phyloP scores from a whole-genome alignment of 1,140 invertebrate species.

The Drosophila mayri region DNA sequence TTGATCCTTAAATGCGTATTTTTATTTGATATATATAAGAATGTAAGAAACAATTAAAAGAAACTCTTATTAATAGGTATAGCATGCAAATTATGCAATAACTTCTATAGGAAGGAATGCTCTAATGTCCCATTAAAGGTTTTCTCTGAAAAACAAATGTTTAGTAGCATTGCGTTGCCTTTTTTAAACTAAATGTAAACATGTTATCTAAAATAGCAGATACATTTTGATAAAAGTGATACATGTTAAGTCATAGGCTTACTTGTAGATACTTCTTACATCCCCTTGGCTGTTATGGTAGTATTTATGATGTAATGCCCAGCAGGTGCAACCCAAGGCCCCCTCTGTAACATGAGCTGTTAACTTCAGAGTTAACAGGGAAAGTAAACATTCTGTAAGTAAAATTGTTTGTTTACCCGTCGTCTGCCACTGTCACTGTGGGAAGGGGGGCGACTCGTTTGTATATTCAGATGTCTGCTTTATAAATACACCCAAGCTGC shows the following conservation, averaged over 20 bases:
- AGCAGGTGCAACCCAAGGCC: neutral
- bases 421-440: constrained; percentile 23
- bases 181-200: too few species aligned
- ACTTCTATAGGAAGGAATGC: neutral
- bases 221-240: too few species aligned
- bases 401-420: constrained; percentile 31
- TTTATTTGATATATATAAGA: neutral
- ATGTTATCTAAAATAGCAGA: too few species aligned
- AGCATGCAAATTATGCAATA: neutral
- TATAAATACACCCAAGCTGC: constrained; percentile 30
- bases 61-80: too few species aligned
- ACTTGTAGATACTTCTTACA: neutral
- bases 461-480: constrained; percentile 29
- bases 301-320: constrained; percentile 6
- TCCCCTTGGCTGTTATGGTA: neutral
- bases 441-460: neutral
- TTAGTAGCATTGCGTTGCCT: neutral
- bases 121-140: neutral
- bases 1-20: neutral
- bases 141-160: neutral
- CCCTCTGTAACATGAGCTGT: neutral
- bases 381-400: constrained; percentile 2
- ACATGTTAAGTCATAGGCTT: neutral
- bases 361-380: neutral
- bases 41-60: neutral